Conservation (phyloP, 2,888 invertebrate genomes). For the Apamea monoglypha region DNA sequence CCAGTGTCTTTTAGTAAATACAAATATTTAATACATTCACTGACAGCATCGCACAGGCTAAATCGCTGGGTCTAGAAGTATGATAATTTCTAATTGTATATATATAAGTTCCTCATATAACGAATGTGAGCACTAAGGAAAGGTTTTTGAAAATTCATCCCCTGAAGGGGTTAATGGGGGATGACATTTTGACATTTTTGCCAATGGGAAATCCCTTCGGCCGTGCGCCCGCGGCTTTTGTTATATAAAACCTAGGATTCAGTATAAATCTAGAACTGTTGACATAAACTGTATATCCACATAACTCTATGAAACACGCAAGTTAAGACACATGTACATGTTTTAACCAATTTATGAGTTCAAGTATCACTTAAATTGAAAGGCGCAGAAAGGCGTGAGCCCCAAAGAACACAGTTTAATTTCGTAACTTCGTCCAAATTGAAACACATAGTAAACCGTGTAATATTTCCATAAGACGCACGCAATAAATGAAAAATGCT, state of each 20-base stretch:
- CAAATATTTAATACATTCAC: background rate
- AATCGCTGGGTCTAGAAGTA: background rate
- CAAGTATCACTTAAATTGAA: background rate
- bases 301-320: background rate
- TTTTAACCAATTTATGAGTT: no score
- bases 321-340: background rate
- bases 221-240: background rate
- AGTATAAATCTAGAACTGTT: background rate
- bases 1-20: no score
- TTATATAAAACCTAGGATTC: background rate
- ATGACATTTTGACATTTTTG: background rate
- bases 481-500: conserved; percentile 6
- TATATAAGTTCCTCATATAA: background rate
- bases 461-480: background rate
- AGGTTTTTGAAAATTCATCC: no score
- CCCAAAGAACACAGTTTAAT: background rate
- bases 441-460: background rate
- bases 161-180: background rate
- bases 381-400: background rate
- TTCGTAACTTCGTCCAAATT: background rate
- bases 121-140: background rate
- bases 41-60: background rate
- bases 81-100: background rate
- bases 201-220: background rate
- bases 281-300: background rate